Base-by-base conservation (phyloP, 64 coral and sea anemone genomes). In the Porites lutea region DNA sequence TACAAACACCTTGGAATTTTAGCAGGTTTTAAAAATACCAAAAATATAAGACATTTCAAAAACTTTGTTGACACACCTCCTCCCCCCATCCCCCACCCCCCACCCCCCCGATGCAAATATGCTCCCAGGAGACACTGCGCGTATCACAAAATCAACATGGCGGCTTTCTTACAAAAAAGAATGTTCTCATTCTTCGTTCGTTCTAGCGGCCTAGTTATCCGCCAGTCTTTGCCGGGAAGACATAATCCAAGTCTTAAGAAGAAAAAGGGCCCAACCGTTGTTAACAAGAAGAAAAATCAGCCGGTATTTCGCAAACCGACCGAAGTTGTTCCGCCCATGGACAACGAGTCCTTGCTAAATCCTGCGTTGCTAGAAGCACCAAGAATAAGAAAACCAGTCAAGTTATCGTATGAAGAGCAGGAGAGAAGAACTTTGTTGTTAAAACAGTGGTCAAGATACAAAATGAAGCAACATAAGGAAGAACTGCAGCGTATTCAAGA, bases 371-470 rank as follows among this genome's bases (percentile, higher is more conserved):
- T 96, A 13, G 91, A 96, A 18, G 49, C 91, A n/a, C 37, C 77
- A 5, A 93, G 97, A 75, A 74, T 74, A 75, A 71, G 97, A 59
- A 64, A 46, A 14, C 27, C 87, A 43, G 57, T 62, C 27, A 71
- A 99, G 70, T 52, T 96, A 53, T 52, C 76, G 48, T 83, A 79
- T 3, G 94, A 82, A 69, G 97, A 99, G 65, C 51, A 92, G 43
- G 97, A 99, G 65, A 45, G 79, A 70, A 83, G 97, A 82, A 92
- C 86, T 43, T 79, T 98, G 13, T 64, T 98, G 37, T 72, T 96
- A 63, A 98, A 98, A 59, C 91, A 98, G 68, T 98, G 97, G 97
- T 98, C 97, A 27, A 91, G 94, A 53, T 91, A 90, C 79, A 95
- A 95, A 78, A 98, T 96, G 83, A 58, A 93, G 83, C 94, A 98